Evolutionary conservation across 2,797 vertebrate species (phyloP), one percentile per base, ranked within the genome.

Genomic region (Sandelia bainsii): DNA sequence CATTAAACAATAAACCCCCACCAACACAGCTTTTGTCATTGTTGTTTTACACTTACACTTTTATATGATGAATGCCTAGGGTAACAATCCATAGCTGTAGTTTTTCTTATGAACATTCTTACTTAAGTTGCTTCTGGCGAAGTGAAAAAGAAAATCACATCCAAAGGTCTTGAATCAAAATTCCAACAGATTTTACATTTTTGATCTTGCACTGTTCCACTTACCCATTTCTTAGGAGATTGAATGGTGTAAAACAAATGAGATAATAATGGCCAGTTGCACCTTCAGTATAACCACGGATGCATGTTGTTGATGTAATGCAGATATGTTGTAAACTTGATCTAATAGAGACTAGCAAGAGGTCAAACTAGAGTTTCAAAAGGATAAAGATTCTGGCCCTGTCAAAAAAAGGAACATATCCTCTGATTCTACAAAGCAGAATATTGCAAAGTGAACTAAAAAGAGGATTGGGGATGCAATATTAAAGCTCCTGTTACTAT

Each of bases 401-500:
- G 77, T 88, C 74, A 80, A 69, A 70, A 85, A 86, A 69, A 8
- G 58, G 23, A 72, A 79, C 63, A 69, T 51, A 69, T 75, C 58
- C 45, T 73, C 72, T 87, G 71, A 86, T 80, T 82, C 73, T 77
- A 80, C 78, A 87, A 87, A 88, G 87, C 49, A 63, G 53, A 84
- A 67, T 20, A 3, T 61, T 77, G 67, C 60, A 63, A 81, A 88
- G 76, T 69, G 83, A 78, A 80, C 63, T 75, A 77, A 83, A 87
- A 83, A 75, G 51, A 1, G 29, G 63, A 69, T n/a, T 62, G 42
- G 79, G 72, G 77, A 77, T 64, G 75, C 52, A 23, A 73, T 84
- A 83, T 82, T 78, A 88, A 88, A 82, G 79, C 65, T 74, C 61
- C 77, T 75, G 75, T 78, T 91, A 77, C 90, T 84, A 88, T 90